phyloP scores from a whole-genome alignment of 2,888 invertebrate genomes.

The Osmoderma eremita region DNA sequence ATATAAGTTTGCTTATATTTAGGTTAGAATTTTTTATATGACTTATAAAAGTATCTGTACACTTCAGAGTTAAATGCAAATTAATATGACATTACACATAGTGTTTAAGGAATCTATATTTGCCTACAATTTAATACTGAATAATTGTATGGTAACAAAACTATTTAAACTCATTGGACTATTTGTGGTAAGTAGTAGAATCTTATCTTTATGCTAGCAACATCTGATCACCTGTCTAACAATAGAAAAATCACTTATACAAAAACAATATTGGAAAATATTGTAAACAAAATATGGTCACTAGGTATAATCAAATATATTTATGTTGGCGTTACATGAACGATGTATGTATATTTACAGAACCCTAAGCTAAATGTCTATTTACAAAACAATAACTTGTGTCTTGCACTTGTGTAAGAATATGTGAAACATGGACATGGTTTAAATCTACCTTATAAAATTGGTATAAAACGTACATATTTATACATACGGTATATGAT shows the following conservation, averaged over 20 bases:
- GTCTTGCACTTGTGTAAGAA: too few relatives aligned
- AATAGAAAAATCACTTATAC: constrained; percentile 17
- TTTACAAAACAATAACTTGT: constrained; percentile 1
- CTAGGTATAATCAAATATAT: constrained; percentile 7
- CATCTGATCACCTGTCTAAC: constrained; percentile 7
- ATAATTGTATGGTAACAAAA: constrained; percentile 33
- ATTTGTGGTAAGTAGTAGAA: constrained; percentile 17
- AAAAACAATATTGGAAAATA: constrained; percentile 17
- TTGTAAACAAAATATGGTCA: constrained; percentile 31
- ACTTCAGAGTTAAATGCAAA: constrained; percentile 34
- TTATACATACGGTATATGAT: too few relatives aligned
- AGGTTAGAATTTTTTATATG: constrained; percentile 4
- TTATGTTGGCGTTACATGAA: not conserved
- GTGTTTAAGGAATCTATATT: constrained; percentile 29
- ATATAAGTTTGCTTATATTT: constrained; percentile 21
- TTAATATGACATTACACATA: constrained; percentile 28
- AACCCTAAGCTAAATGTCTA: constrained; percentile 1
- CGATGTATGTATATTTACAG: constrained; percentile 8
- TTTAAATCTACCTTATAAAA: too few relatives aligned
- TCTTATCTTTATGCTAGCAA: constrained; percentile 18
- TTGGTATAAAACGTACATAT: too few relatives aligned
- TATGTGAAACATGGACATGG: too few relatives aligned
- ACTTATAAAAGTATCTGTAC: constrained; percentile 27
- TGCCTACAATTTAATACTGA: constrained; percentile 19
- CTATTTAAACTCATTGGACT: constrained; percentile 13